A percentile compares a stretch with the other conserved stretches of the same genome.
These are phyloP conservation scores for Drosophila melanica DNA, from an alignment of 1,140 invertebrate genomes.

Conservation along the genomic window DNA sequence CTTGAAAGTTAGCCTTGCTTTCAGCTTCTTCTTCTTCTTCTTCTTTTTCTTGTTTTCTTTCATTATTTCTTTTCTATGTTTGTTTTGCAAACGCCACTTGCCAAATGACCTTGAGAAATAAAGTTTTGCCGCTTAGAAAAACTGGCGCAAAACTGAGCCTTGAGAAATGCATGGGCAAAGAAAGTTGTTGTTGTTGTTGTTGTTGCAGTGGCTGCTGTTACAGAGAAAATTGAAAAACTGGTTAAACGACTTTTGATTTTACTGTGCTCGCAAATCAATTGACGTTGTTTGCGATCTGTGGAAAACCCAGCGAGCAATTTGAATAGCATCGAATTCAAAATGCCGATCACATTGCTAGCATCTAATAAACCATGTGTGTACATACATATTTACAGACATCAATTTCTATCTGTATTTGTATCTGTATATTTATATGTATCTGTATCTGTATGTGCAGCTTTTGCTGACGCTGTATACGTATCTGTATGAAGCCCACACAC, in stretches of 20 bases:
- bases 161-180: conserved; percentile 45
- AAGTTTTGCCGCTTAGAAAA: conserved; percentile 25
- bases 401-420: not conserved
- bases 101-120: conserved; percentile 23
- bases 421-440: not conserved
- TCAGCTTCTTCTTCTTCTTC: not conserved
- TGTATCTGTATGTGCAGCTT: not conserved
- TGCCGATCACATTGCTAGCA: conserved; percentile 26
- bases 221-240: conserved; percentile 45
- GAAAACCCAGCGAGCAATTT: conserved; percentile 38
- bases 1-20: not conserved
- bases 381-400: not conserved
- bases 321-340: conserved; percentile 33
- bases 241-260: conserved; percentile 38
- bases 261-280: conserved; percentile 19
- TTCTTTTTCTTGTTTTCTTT: not conserved
- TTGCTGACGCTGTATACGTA: conserved; percentile 10
- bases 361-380: conserved; percentile 1
- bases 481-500: conserved; percentile 16
- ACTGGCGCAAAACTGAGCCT: conserved; percentile 43
- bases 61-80: not conserved
- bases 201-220: not conserved
- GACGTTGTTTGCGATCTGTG: conserved; percentile 20
- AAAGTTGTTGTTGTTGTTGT: conserved; percentile 35
- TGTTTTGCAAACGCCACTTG: not conserved